Base-by-base conservation (phyloP, 2,888 invertebrate genomes). In the Imbricaverruca yamaguchii region DNA sequence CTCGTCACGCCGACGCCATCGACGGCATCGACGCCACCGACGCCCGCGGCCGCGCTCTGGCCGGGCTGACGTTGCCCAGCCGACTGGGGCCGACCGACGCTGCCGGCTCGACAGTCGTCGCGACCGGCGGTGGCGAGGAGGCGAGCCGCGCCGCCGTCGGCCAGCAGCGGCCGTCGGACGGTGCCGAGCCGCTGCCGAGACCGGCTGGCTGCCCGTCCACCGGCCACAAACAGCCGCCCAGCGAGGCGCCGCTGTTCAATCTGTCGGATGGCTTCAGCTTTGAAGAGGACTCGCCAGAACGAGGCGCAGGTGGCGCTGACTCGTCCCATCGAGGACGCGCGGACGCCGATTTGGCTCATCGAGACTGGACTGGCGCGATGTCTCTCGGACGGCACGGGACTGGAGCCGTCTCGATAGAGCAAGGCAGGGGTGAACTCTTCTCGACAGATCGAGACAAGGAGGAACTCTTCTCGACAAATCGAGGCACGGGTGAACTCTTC, bases 181-280 rank as follows among this genome's bases (percentile, higher is more conserved):
- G 39, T 39, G 39, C 39, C 39, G 39, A 39, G 39, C 39, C 4
- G 39, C 39, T 21, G 8, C 10, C 21, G 18, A 6, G 21, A n/a
- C 63, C 63, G 63, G n/a, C 63, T 4, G 63, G 63, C 10, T 10
- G 63, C 21, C 18, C 21, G 18, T 21, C 67, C 23, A 23, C 11
- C 23, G 12, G 23, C 10, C 67, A 23, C 21, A 10, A n/a, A 12
- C 67, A 23, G 23, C 12, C 7, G 23, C 8, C 13, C 25, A 15
- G 8, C 25, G 69, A 69, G 74, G 74, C 18, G 53, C 10, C 55
- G 7, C 53, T 18, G 9, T 74, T 74, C 21, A 74, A 74, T 21
- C 74, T 74, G 10, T 74, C 74, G 21, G 74, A 74, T 23, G 74
- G 74, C 21, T 74, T 74, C 74, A 74, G 74, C 55, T 21, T 74